Evolutionary conservation across 2,113 vertebrate genomes (phyloP), one percentile per base, ranked within the genome.

Genomic region (Percina caprodes): DNA sequence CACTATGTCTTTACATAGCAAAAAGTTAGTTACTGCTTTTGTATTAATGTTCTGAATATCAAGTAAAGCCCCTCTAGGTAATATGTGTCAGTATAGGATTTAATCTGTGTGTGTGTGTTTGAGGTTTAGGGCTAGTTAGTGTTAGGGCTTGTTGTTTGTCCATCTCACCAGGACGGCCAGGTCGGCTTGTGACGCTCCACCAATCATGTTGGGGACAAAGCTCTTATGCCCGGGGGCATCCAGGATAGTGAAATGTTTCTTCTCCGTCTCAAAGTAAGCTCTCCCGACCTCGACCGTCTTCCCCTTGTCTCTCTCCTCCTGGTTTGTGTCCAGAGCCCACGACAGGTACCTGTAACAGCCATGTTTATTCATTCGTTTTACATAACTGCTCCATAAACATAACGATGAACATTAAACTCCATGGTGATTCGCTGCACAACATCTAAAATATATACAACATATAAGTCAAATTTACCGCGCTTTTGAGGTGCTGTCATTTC

Each of bases 161-260:
- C 1, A 8, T 80, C 97, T 96, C 95, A 99, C 98, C 97, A 99
- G 91, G 18, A 99, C 98, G 75, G 98, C 98, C 91, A 99, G 93
- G 89, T 99, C 98, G 68, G 98, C 98, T 93, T 99, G 98, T 55
- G 98, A 99, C 63, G 98, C 98, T 24, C 98, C 98, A 58, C 98
- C 98, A 51, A 99, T 99, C 98, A 99, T 99, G 94, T 99, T 99
- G 71, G 98, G 98, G 76, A 99, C 98, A 90, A 99, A 99, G 94
- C 98, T 99, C 95, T 99, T 99, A 90, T 99, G 98, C 72, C 98
- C 98, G 1, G 98, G 98, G 45, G 98, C 98, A 82, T 99, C 98
- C 93, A 99, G 94, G 91, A 99, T 99, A 74, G 98, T 99, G 94
- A 99, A 99, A 88, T 99, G 98, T 86, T 99, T 99, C 81, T 98